Evolutionary conservation across 2,113 vertebrate genomes (phyloP).

Genomic region (Cygnus atratus): DNA sequence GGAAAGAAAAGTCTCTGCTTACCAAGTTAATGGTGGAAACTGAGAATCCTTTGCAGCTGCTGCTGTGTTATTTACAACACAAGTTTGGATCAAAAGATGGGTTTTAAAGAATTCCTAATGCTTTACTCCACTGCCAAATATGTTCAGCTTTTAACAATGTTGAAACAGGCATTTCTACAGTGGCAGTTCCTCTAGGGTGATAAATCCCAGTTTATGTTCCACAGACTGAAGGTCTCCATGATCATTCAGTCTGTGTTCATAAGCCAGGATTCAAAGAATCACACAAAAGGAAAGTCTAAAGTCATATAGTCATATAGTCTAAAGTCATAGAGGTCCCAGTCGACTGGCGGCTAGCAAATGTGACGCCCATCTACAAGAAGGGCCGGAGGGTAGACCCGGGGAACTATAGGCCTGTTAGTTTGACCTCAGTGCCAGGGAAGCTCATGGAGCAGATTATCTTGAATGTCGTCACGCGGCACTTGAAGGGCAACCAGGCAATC

Average conservation of each 20-base stretch:
- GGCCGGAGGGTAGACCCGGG: too few species aligned
- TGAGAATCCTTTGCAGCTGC: slow-evolving; percentile 45
- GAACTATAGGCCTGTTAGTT: too few species aligned
- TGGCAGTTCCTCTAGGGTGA: slow-evolving; percentile 63
- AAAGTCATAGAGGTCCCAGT: too few species aligned
- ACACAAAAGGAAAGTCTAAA: slow-evolving; percentile 23
- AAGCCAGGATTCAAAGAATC: slow-evolving; percentile 17
- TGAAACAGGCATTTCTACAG: slow-evolving; percentile 64
- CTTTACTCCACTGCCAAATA: slow-evolving; percentile 63
- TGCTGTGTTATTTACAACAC: slow-evolving; percentile 56
- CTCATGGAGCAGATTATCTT: too few species aligned
- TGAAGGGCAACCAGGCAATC: too few species aligned
- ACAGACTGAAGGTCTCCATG: slow-evolving; percentile 29
- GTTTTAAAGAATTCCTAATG: slow-evolving; percentile 58
- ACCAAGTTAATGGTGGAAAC: neutral
- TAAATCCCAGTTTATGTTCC: slow-evolving; percentile 63
- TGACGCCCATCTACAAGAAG: too few species aligned
- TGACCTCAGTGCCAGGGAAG: too few species aligned
- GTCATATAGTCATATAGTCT: too few species aligned
- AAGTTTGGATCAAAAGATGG: slow-evolving; percentile 64
- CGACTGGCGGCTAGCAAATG: too few species aligned
- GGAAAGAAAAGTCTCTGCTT: neutral
- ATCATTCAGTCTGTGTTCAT: slow-evolving; percentile 16
- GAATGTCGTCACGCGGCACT: too few species aligned
- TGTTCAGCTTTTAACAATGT: slow-evolving; percentile 57